Conservation (phyloP, 1,140 invertebrate species). For the Andricus grossulariae region DNA sequence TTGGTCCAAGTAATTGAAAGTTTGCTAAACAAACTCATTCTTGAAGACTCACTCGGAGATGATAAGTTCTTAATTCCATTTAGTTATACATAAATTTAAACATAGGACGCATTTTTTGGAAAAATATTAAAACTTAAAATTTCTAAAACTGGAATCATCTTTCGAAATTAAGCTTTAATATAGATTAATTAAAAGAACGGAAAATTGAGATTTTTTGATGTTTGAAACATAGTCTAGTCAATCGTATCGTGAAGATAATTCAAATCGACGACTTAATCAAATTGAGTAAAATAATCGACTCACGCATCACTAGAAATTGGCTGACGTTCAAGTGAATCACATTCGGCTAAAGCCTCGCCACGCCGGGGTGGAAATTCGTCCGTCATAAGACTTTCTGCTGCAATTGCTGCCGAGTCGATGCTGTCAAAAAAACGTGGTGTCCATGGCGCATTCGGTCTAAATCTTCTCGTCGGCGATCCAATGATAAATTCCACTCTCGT, state of each 20-base stretch:
- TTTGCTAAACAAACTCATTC: conserved; percentile 70
- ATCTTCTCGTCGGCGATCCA: conserved; percentile 68
- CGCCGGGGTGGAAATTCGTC: conserved; percentile 68
- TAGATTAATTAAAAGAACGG: conserved; percentile 10
- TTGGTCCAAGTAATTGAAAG: conserved; percentile 68
- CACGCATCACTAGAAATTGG: conserved; percentile 65
- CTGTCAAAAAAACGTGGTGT: conserved; percentile 76
- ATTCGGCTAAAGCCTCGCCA: conserved; percentile 77
- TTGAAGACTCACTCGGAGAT: conserved; percentile 54
- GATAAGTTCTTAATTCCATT: conserved; percentile 38
- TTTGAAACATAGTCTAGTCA: conserved; percentile 3
- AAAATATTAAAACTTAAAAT: conserved; percentile 31
- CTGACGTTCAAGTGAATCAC: conserved; percentile 76
- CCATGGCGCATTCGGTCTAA: conserved; percentile 60
- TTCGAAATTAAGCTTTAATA: conserved; percentile 34
- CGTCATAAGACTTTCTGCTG: conserved; percentile 64
- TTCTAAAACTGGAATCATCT: conserved; percentile 41
- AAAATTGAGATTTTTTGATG: conserved; percentile 15
- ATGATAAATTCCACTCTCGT: conserved; percentile 72
- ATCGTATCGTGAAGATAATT: neutral
- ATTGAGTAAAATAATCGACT: conserved; percentile 30
- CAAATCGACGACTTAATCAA: conserved; percentile 27
- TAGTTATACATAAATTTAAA: conserved; percentile 21
- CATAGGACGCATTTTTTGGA: conserved; percentile 12
- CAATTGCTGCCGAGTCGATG: conserved; percentile 73